Percentiles rank a stretch among this genome's conserved stretches.
These are phyloP conservation scores for Platynereis dumerilii DNA, from an alignment of 2,888 invertebrate genomes.

Conservation along the genomic window DNA sequence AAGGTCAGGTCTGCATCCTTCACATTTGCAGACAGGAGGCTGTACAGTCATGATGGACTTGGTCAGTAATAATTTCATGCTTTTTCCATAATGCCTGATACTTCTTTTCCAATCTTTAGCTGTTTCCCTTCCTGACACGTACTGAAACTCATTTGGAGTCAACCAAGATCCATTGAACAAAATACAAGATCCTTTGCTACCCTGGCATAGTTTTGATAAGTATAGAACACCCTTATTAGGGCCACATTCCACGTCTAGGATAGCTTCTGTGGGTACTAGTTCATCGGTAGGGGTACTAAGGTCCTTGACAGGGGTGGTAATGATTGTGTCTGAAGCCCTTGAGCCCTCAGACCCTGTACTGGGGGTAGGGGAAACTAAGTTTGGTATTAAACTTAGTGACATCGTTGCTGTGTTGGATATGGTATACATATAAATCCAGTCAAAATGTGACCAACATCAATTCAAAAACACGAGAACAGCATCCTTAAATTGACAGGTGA, in stretches of 20 bases:
- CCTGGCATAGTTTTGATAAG: slow-evolving; percentile 62
- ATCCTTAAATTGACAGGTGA: too few species aligned
- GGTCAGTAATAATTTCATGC: slow-evolving; percentile 64
- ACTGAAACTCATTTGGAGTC: slow-evolving; percentile 67
- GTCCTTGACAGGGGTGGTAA: too few species aligned
- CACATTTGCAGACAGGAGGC: slow-evolving; percentile 62
- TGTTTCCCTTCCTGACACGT: slow-evolving; percentile 65
- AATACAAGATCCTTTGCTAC: slow-evolving; percentile 66
- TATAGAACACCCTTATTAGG: slow-evolving; percentile 60
- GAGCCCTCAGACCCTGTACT: too few species aligned
- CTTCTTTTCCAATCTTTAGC: slow-evolving; percentile 67
- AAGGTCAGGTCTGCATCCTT: slow-evolving; percentile 25
- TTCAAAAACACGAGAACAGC: too few species aligned
- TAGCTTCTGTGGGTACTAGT: slow-evolving; percentile 6
- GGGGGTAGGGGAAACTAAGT: too few species aligned
- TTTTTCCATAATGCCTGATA: slow-evolving; percentile 65
- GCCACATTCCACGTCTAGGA: slow-evolving; percentile 62
- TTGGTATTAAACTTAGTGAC: too few species aligned
- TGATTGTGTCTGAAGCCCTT: too few species aligned
- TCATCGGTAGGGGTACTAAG: too few species aligned
- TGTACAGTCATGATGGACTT: slow-evolving; percentile 64
- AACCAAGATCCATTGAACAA: slow-evolving; percentile 62
- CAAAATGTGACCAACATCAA: too few species aligned
- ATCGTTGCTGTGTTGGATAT: too few species aligned
- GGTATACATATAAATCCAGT: too few species aligned